Evolutionary conservation across 2,888 invertebrate genomes (phyloP), one percentile per base, ranked within the genome.

Genomic region (Eupithecia abbreviata): DNA sequence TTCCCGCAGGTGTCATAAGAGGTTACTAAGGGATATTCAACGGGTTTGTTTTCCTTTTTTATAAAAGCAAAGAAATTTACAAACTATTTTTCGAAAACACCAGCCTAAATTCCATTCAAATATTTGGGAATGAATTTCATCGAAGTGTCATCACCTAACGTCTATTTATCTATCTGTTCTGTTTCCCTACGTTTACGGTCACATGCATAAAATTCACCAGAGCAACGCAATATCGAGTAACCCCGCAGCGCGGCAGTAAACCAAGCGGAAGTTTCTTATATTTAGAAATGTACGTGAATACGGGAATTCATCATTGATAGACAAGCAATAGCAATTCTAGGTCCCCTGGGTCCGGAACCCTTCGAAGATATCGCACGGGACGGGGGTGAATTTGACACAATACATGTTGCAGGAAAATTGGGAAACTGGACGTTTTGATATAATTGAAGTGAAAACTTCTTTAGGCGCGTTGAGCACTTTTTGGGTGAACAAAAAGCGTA

Each of bases 271-370:
- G 55, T 55, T 69, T 71, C 67, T 58, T 67, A 76, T 76, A 76
- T 76, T 68, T 47, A 47, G 47, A 45, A 18, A 45, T 69, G 47
- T 45, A 18, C 30, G 45, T 69, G 69, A 69, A 69, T 69, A 70
- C 41, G 66, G 51, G 71, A 73, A 73, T 68, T 69, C 72, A 72
- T 71, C 73, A 73, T 76, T 73, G 76, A 76, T 76, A 76, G 76
- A 76, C 71, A 73, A 73, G 55, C 76, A 71, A 76, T 73, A 73
- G 67, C 55, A 6, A 69, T 49, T 41, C 47, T 47, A 30, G 66
- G 66, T 73, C 77, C 74, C 74, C 15, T 30, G 77, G 74, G 74
- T 71, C 66, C 73, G 71, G 77, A 73, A 72, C 73, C 77, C 73
- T 71, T 73, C 74, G 58, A 66, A 73, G 73, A 49, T 73, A 73